phyloP scores from a whole-genome alignment of 2,888 invertebrate species.

The Eucera pruinosa region DNA sequence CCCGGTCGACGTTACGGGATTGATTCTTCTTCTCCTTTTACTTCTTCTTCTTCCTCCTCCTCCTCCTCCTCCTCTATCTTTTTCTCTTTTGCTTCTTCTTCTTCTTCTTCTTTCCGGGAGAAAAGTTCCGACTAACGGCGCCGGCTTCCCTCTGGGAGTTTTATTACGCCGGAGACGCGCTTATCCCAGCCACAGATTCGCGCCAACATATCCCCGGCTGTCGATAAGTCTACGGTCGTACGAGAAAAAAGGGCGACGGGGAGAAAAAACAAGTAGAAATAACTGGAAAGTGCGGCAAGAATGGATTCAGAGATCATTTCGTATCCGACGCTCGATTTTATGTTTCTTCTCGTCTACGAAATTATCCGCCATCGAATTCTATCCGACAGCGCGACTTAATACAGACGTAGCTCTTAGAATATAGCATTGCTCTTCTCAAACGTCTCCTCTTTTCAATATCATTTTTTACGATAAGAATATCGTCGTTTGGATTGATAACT shows the following conservation, averaged over 20 bases:
- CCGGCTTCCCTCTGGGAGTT: conserved; percentile 56
- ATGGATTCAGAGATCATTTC: neutral
- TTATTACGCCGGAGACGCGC: conserved; percentile 65
- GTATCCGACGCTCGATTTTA: neutral
- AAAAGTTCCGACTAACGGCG: conserved; percentile 62
- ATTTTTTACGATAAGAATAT: too few relatives aligned
- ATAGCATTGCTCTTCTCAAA: too few relatives aligned
- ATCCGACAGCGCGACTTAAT: too few relatives aligned
- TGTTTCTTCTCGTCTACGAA: neutral
- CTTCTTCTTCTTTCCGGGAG: conserved; percentile 43
- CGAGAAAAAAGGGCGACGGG: conserved; percentile 27
- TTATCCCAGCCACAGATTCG: conserved; percentile 67
- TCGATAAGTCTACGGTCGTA: conserved; percentile 59
- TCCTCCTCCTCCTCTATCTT: conserved; percentile 57
- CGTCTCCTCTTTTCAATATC: too few relatives aligned
- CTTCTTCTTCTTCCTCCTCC: conserved; percentile 33
- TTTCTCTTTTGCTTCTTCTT: conserved; percentile 52
- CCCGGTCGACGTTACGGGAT: conserved; percentile 52
- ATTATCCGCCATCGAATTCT: too few relatives aligned
- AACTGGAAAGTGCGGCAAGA: conserved; percentile 10
- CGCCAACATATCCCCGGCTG: conserved; percentile 62
- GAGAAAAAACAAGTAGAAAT: conserved; percentile 28
- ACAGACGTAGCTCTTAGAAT: too few relatives aligned
- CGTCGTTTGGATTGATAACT: too few relatives aligned
- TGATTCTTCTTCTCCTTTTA: conserved; percentile 64